Evolutionary conservation across 2,797 vertebrate species (phyloP).

Genomic region (Sciurus carolinensis): DNA sequence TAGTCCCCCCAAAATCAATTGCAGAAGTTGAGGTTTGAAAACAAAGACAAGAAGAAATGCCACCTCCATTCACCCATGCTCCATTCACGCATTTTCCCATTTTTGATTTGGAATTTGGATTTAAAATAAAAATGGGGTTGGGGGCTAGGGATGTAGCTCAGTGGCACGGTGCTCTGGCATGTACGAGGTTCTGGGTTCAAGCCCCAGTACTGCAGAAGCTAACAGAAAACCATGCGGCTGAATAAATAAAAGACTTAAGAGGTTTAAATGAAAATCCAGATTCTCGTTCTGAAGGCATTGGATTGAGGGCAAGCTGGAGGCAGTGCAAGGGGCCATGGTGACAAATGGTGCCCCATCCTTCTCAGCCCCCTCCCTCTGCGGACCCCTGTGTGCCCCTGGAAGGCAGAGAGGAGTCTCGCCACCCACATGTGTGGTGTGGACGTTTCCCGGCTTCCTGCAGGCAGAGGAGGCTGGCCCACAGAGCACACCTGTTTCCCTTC

Average conservation of each 20-base stretch:
- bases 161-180: too few relatives aligned
- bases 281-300: accelerated
- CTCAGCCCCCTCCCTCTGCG: accelerated
- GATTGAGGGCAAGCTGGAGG: background rate
- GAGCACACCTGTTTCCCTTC: background rate
- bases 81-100: background rate
- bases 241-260: too few relatives aligned
- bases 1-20: background rate
- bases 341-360: accelerated
- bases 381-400: accelerated
- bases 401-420: background rate
- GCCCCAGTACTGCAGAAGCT: too few relatives aligned
- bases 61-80: background rate
- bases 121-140: background rate
- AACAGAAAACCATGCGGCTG: too few relatives aligned
- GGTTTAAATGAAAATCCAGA: background rate
- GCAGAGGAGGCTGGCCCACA: background rate
- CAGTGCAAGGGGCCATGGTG: accelerated
- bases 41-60: background rate
- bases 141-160: too few relatives aligned
- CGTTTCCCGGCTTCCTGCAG: background rate
- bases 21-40: background rate
- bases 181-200: too few relatives aligned
- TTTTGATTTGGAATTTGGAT: background rate
- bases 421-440: accelerated